Base-by-base conservation (phyloP, 2,113 vertebrate genomes). In the Psilopsiagon aurifrons region DNA sequence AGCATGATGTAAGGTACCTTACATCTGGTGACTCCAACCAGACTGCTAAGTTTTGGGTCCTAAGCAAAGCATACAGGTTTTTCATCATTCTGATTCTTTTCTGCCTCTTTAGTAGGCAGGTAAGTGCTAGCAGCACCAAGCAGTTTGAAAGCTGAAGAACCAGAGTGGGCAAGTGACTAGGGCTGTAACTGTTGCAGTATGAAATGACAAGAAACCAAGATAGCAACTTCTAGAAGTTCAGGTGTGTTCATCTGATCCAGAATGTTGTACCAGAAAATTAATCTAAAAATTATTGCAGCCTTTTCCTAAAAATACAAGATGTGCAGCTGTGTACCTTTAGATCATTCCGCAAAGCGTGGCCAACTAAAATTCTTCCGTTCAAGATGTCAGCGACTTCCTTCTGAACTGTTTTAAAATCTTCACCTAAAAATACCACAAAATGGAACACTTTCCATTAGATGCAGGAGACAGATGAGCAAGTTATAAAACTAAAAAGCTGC, bases 331-430 rank as follows among this genome's bases (percentile, higher is more conserved):
- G 4, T 95, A 99, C 99, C 99, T 99, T 99, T 9, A 99, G 89
- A 71, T 99, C 99, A 11, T 99, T 99, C 93, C 97, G 97, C 19
- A 99, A 78, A 3, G 99, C 99, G 0, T 99, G 99, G 44, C 99
- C 99, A 8, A 99, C 99, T 19, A 99, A 97, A 78, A 98, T 95
- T 87, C 99, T 98, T 83, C 98, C 99, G 12, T 96, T 88, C 59
- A 99, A 81, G 95, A 99, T 98, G 13, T 98, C 97, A 4, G 98
- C 98, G 2, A 99, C 99, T 62, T 99, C 99, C 90, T 96, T 98
- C 98, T 98, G 99, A 27, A 99, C 99, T 0, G 97, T 98, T 55
- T 94, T 96, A 7, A 99, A 82, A 11, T 98, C 78, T 95, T 99
- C 99, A 37, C 99, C 99, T 99, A 75, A 66, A 97, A 88, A 59